These are phyloP conservation scores for Cephus nigrinus DNA, from an alignment of 2,888 invertebrate genomes.

Conservation along the genomic window DNA sequence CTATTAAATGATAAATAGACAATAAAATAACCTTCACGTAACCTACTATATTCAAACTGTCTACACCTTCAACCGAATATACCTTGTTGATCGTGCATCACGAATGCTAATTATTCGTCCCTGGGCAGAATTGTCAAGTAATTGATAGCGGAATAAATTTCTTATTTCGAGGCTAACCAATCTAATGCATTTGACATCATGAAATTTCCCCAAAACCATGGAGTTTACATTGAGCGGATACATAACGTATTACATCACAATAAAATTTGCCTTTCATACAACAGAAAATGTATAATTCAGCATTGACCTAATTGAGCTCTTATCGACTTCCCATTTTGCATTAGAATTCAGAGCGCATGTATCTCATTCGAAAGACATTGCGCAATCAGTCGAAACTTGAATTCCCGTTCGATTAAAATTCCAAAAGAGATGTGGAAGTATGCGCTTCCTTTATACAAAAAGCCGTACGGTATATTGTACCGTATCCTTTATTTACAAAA, in stretches of 20 bases:
- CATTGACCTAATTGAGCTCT: conserved; percentile 2
- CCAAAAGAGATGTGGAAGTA: not conserved
- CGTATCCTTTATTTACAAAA: not conserved
- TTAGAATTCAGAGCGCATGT: conserved; percentile 35
- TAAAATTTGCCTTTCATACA: conserved; percentile 2
- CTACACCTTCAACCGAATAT: not conserved
- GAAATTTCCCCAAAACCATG: not conserved
- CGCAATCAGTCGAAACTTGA: conserved; percentile 19
- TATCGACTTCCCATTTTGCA: conserved; percentile 10
- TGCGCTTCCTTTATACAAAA: not conserved
- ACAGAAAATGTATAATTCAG: conserved; percentile 10
- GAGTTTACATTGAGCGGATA: too few relatives aligned
- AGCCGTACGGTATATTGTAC: not conserved
- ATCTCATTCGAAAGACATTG: conserved; percentile 28
- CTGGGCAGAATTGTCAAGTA: not conserved
- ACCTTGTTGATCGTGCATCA: not conserved
- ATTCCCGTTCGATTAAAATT: conserved; percentile 1
- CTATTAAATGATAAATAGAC: not conserved
- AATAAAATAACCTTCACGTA: not conserved
- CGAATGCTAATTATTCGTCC: not conserved
- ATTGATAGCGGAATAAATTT: not conserved
- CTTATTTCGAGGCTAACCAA: not conserved
- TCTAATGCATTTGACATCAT: not conserved
- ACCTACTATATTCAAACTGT: not conserved
- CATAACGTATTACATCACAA: not conserved